Conservation (phyloP, 2,888 invertebrate genomes). For the Volucella zonaria region DNA sequence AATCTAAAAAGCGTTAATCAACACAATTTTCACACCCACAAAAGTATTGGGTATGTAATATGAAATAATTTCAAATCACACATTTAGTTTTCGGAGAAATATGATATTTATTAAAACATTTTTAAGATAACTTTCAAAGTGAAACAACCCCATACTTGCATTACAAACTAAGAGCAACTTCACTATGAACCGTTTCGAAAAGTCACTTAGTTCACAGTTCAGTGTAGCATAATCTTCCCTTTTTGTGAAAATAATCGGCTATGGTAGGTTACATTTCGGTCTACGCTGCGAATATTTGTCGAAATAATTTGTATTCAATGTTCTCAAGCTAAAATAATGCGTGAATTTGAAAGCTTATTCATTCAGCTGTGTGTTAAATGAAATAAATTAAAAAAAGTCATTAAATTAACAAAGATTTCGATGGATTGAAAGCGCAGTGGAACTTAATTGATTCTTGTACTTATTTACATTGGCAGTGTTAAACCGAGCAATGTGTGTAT, state of each 20-base stretch:
- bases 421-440: constrained; percentile 41
- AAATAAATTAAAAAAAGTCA: constrained; percentile 21
- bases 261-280: constrained; percentile 80
- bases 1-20: no score
- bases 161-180: constrained; percentile 28
- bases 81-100: no score
- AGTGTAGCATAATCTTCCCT: constrained; percentile 79
- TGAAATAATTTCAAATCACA: no score
- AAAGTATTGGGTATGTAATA: no score
- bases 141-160: not conserved
- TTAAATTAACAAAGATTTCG: constrained; percentile 29
- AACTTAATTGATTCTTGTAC: constrained; percentile 1
- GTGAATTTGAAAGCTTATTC: constrained; percentile 2
- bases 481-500: constrained; percentile 16
- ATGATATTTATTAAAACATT: no score
- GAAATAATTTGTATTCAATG: constrained; percentile 17
- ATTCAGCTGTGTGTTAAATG: not conserved
- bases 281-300: constrained; percentile 71
- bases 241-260: constrained; percentile 82
- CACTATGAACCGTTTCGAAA: constrained; percentile 51
- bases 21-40: no score
- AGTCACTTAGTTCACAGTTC: constrained; percentile 58
- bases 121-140: no score
- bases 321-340: constrained; percentile 25
- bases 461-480: constrained; percentile 16